These are phyloP conservation scores for Linurgus olivaceus DNA, from an alignment of 2,797 vertebrate species.

Conservation along the genomic window DNA sequence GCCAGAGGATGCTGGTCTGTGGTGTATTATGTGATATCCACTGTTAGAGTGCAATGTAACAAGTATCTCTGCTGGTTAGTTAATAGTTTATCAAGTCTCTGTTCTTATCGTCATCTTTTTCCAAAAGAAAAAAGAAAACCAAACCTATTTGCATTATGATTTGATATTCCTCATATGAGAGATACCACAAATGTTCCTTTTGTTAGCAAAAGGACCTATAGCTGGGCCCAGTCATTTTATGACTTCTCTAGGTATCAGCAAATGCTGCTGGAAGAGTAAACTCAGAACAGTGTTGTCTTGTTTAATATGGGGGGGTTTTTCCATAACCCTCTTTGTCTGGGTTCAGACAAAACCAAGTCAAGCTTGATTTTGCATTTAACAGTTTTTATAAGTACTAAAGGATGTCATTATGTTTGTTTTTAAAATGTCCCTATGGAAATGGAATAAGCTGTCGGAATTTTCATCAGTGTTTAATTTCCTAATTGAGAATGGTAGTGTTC, in stretches of 20 bases:
- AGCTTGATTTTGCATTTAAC: background rate
- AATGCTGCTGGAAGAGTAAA: background rate
- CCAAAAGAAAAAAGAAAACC: background rate
- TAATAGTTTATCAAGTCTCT: background rate
- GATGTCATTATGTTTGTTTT: background rate
- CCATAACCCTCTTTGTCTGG: background rate
- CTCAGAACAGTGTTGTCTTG: background rate
- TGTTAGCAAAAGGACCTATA: background rate
- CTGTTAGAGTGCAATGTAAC: background rate
- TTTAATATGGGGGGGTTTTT: accelerated
- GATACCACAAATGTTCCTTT: background rate
- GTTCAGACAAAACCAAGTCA: background rate
- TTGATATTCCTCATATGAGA: background rate
- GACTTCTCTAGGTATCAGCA: background rate
- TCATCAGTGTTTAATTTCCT: background rate
- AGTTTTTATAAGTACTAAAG: background rate
- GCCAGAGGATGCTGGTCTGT: background rate
- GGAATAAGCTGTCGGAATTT: background rate
- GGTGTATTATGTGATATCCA: background rate
- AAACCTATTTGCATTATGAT: background rate
- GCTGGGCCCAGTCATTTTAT: background rate
- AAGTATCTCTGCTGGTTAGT: background rate
- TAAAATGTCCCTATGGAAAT: background rate
- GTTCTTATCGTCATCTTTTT: background rate
- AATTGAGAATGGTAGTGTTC: background rate